Evolutionary conservation across 1,140 invertebrate genomes (phyloP), one percentile per base, ranked within the genome.

Genomic region (Drosophila ironensis): DNA sequence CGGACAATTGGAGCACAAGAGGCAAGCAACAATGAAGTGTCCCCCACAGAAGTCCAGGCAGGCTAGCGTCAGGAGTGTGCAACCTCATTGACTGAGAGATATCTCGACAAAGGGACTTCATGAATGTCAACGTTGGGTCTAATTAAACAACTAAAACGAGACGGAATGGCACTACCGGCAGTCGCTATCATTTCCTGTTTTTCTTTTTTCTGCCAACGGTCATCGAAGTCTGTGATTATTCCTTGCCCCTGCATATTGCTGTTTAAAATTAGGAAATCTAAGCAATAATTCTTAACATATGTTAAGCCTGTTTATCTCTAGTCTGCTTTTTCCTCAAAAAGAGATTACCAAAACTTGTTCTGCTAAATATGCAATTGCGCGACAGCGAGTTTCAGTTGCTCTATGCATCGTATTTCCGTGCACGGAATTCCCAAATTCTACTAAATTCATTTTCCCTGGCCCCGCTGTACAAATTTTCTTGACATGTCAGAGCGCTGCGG

Each of bases 301-400:
- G n/a, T n/a, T n/a, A n/a, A n/a, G n/a, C n/a, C n/a, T n/a, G n/a
- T n/a, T n/a, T n/a, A n/a, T n/a, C n/a, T n/a, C n/a, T n/a, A n/a
- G n/a, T n/a, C n/a, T n/a, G n/a, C n/a, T n/a, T n/a, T n/a, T n/a
- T n/a, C n/a, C n/a, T n/a, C n/a, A n/a, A n/a, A n/a, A n/a, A n/a
- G n/a, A n/a, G n/a, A n/a, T n/a, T n/a, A n/a, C n/a, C 12, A 5
- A 5, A 12, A 6, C 3, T 24, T 54, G 47, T 48, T 22, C 41
- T 52, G 54, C 37, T 33, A 38, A 37, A 44, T 64, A 70, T 75
- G 64, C 77, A 77, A 42, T 69, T 57, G 8, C 9, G 22, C 28
- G 42, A 42, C 48, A 25, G 64, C 22, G 30, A 37, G 53, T 6
- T n/a, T 33, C 48, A 60, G 52, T 59, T 48, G 9, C 22, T 54